A percentile compares a stretch with the other conserved stretches of the same genome.
Evolutionary conservation across 2,797 vertebrate species (phyloP).

Genomic region (Gymnocypris eckloni): DNA sequence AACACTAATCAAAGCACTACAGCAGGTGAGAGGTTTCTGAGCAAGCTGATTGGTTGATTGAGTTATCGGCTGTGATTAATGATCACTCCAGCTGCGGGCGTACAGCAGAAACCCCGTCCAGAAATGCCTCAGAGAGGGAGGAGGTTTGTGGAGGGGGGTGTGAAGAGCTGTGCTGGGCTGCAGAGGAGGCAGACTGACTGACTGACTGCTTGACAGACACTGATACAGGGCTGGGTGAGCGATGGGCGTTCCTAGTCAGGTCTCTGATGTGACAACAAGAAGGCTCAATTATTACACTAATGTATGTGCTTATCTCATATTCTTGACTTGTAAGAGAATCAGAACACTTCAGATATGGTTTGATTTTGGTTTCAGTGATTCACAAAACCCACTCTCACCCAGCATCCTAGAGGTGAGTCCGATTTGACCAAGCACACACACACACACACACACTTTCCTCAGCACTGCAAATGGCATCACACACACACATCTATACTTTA

Average conservation of each 20-base stretch:
- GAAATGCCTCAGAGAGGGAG: constrained; percentile 54
- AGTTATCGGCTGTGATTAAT: constrained; percentile 57
- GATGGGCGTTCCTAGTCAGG: not conserved
- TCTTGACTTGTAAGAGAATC: not conserved
- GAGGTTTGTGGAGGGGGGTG: constrained; percentile 34
- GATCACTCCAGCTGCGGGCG: constrained; percentile 48
- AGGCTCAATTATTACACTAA: too few relatives aligned
- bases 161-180: constrained; percentile 4
- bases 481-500: constrained; percentile 35
- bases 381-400: constrained; percentile 26
- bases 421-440: not conserved
- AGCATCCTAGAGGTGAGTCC: constrained; percentile 22
- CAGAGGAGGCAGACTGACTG: not conserved
- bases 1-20: constrained; percentile 48
- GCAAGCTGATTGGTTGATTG: constrained; percentile 47
- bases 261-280: not conserved
- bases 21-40: constrained; percentile 54
- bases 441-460: constrained; percentile 46
- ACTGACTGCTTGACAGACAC: not conserved
- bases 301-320: not conserved
- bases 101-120: constrained; percentile 59
- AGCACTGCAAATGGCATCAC: not conserved
- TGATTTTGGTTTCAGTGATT: not conserved
- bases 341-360: not conserved
- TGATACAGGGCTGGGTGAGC: not conserved